Evolutionary conservation across 2,888 invertebrate genomes (phyloP), one percentile per base, ranked within the genome.

Genomic region (Thymelicus acteon): DNA sequence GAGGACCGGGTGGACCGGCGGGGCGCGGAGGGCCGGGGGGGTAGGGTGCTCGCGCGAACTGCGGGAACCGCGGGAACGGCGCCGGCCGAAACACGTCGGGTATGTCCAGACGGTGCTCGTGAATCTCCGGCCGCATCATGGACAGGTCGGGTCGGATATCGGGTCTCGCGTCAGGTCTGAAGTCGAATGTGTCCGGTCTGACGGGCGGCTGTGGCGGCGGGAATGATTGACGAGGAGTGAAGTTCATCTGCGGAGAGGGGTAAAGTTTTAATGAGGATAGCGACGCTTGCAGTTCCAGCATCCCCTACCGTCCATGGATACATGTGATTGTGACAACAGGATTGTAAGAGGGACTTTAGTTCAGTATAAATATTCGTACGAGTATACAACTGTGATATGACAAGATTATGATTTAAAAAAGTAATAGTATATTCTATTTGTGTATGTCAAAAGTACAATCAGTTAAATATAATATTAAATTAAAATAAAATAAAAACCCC

Each of bases 211-310:
- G 74, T 31, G 80, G 84, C 0, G 81, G 80, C 0, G 90, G 89
- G 74, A 89, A 91, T 0, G 86, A 83, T 0, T 83, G 75, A 1
- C 91, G 85, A 5, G 85, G 86, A 31, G 79, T 78, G 77, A 88
- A 92, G 74, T 90, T 88, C 2, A 85, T 86, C 92, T 93, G 84
- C 4, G 13, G 48, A n/a, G 31, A 31, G 31, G 3, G 31, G 4
- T 31, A 31, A 0, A 31, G 31, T 31, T 31, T 3, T 31, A 31
- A 31, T 31, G 5, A 31, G 3, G 31, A 31, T 31, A 19, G 19
- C 19, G 1, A 19, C 19, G 19, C 19, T 19, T 19, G 19, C 19
- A 19, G 19, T 19, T 0, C 19, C 19, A 19, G 19, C 19, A 19
- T 19, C 19, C 19, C 19, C 19, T 19, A 2, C 19, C 19, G 19